phyloP scores from a whole-genome alignment of 2,113 vertebrate species.

The Cyprinodon tularosa region DNA sequence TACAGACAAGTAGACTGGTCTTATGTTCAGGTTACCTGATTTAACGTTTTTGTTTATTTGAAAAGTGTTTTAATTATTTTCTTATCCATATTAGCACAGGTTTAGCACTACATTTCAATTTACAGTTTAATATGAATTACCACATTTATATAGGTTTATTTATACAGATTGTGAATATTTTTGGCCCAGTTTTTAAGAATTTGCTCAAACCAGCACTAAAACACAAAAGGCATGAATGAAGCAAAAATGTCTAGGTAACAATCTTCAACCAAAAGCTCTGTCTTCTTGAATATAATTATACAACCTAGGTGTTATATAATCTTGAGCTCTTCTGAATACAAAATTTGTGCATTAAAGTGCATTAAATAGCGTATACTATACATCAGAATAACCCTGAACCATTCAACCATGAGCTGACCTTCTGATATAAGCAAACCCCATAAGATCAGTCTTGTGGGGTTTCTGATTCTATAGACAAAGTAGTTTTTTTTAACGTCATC shows the following conservation, averaged over 20 bases:
- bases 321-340: background rate
- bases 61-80: no score
- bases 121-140: no score
- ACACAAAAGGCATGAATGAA: background rate
- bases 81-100: no score
- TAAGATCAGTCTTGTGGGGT: conserved; percentile 33
- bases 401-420: conserved; percentile 23
- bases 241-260: background rate
- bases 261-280: background rate
- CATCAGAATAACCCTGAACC: conserved; percentile 12
- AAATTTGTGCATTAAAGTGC: background rate
- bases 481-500: conserved; percentile 63
- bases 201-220: background rate
- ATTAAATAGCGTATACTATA: background rate
- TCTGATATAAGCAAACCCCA: conserved; percentile 14
- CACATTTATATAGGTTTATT: no score
- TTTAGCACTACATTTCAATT: no score
- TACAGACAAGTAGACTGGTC: no score
- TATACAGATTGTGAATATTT: background rate
- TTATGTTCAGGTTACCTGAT: no score
- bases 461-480: conserved; percentile 43
- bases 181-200: background rate
- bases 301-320: background rate
- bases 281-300: background rate
- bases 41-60: no score